Evolutionary conservation across 2,888 invertebrate species (phyloP).

Genomic region (Spisula subtruncata): DNA sequence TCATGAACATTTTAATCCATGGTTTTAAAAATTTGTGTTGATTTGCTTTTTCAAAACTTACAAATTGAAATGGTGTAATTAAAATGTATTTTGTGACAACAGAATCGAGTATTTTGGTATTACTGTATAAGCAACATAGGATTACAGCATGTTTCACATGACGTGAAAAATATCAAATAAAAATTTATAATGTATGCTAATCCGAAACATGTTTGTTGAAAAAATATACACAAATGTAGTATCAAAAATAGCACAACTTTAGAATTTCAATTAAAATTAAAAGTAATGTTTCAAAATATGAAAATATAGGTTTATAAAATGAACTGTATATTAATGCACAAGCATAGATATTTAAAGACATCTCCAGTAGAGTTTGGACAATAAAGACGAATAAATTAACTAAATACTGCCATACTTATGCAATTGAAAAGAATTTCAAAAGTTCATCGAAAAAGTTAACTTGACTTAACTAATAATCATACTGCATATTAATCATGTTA

Average conservation of each 20-base stretch:
- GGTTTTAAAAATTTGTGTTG: neutral
- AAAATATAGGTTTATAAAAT: neutral
- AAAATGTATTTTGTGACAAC: slow-evolving; percentile 36
- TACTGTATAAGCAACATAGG: neutral
- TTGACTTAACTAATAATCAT: too few relatives aligned
- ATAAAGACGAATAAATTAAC: neutral
- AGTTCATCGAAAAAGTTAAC: neutral
- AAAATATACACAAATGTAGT: neutral
- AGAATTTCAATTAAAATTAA: neutral
- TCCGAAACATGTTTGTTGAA: neutral
- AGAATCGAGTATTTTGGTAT: neutral
- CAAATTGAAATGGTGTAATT: slow-evolving; percentile 34
- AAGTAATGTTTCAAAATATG: slow-evolving; percentile 4
- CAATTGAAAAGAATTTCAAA: neutral
- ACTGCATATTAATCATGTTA: too few relatives aligned
- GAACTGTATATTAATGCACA: neutral
- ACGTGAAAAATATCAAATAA: neutral
- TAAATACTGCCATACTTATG: neutral
- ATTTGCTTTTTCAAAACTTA: neutral
- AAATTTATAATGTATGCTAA: neutral
- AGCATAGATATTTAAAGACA: neutral
- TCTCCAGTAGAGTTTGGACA: neutral
- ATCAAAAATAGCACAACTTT: neutral
- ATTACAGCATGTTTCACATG: neutral
- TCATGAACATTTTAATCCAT: slow-evolving; percentile 27